Base-by-base conservation (phyloP, 2,797 vertebrate genomes). In the Channallabes apus region DNA sequence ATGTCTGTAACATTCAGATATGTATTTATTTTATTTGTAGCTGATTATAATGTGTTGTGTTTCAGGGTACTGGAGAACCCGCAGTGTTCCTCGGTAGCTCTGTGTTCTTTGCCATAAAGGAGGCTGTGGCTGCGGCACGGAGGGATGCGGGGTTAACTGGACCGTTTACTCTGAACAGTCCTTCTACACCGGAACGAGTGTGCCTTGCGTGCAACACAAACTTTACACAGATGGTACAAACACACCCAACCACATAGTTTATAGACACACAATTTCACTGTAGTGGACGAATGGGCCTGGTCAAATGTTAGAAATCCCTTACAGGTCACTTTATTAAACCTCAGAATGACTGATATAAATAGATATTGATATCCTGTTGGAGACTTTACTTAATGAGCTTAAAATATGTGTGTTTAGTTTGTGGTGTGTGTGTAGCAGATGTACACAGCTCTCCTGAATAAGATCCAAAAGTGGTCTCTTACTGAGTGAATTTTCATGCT, bases 21-120 rank as follows among this genome's bases (percentile, higher is more conserved):
- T n/a, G n/a, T 51, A n/a, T 73, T 51, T 27, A 54, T 17, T 54
- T 14, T 73, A 17, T 27, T 54, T 54, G 17, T n/a, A 51, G 71
- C 12, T 27, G 17, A 3, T 54, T n/a, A 8, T 4, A 22, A 27
- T 46, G 54, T 78, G 29, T 61, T 24, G 18, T 82, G 71, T 90
- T 86, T 80, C 90, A 98, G 97, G 97, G 97, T 0, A 93, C 98
- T 0, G 97, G 97, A 2, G 97, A 98, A 76, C 95, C 97, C 0
- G 86, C 90, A 6, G 24, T 98, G 86, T 97, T 95, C 93, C 91
- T 98, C 89, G 97, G 96, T 61, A 96, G 95, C 41, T 94, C 96
- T 0, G 96, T 96, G 67, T 98, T 97, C 93, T 96, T 97, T 0
- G 97, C 97, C 87, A 95, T 98, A 76, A 94, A 95, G 88, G 96